Evolutionary conservation across 1,140 invertebrate genomes (phyloP).

Genomic region (Drosophila nasuta): DNA sequence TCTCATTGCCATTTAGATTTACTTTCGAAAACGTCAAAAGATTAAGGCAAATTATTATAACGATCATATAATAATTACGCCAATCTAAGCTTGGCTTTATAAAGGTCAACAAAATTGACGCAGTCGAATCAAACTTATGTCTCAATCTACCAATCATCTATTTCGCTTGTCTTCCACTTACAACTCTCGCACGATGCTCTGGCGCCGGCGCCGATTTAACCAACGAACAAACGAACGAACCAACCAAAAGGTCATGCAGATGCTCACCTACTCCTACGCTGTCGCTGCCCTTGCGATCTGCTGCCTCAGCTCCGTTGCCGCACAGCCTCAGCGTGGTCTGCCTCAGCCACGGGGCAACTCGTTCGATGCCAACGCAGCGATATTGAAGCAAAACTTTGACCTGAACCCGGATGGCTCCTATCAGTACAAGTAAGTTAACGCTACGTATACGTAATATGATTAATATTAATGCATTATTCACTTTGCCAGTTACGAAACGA

Average conservation of each 20-base stretch:
- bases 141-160: conserved; percentile 38
- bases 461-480: conserved; percentile 6
- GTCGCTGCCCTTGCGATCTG: conserved; percentile 67
- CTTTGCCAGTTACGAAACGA: conserved; percentile 87
- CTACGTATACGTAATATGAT: background rate
- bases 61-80: conserved; percentile 49
- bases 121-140: conserved; percentile 9
- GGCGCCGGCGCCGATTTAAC: conserved; percentile 20
- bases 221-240: background rate
- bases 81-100: conserved; percentile 61
- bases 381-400: conserved; percentile 85
- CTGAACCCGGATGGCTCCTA: conserved; percentile 86
- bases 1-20: conserved; percentile 27
- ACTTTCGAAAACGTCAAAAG: conserved; percentile 35
- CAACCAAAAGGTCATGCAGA: conserved; percentile 76
- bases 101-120: conserved; percentile 43
- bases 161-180: conserved; percentile 11
- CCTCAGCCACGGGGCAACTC: conserved; percentile 62
- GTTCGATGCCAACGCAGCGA: conserved; percentile 82
- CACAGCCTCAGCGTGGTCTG: conserved; percentile 77
- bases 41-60: conserved; percentile 30
- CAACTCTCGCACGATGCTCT: conserved; percentile 6
- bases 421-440: conserved; percentile 80
- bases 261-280: conserved; percentile 63
- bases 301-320: conserved; percentile 62